Evolutionary conservation across 2,113 vertebrate species (phyloP).

Genomic region (Leucopsar rothschildi): DNA sequence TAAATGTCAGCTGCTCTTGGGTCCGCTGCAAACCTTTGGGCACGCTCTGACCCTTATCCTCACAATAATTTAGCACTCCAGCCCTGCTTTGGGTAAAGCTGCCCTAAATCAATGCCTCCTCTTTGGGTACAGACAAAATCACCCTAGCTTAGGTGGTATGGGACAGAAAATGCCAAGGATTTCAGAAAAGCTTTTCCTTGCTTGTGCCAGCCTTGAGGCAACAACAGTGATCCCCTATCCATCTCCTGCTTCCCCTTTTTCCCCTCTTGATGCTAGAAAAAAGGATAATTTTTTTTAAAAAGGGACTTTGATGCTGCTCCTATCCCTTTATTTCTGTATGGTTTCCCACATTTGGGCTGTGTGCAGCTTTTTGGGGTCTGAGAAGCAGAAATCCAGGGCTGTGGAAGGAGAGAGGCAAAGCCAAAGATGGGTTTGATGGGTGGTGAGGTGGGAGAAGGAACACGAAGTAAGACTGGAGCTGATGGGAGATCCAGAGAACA

Average conservation of each 20-base stretch:
- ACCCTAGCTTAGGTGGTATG: not conserved
- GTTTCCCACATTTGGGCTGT: accelerated
- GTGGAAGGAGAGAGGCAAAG: not conserved
- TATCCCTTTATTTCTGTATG: not conserved
- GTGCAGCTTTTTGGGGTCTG: not conserved
- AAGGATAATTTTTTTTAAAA: not conserved
- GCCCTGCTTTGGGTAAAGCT: not conserved
- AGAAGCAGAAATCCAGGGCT: not conserved
- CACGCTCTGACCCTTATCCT: not conserved
- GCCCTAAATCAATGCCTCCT: not conserved
- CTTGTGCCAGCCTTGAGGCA: not conserved
- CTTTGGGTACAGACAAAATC: not conserved
- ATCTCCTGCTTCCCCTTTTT: not conserved
- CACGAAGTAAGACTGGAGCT: not conserved
- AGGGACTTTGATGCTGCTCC: not conserved
- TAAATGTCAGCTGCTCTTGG: not conserved
- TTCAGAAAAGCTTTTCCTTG: not conserved
- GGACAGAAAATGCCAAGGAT: not conserved
- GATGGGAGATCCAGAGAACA: not conserved
- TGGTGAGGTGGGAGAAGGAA: not conserved
- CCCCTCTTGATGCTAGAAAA: not conserved
- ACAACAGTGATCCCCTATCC: accelerated
- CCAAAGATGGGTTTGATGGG: not conserved
- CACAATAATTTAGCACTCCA: not conserved
- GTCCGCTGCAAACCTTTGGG: not conserved